Evolutionary conservation across 2,797 vertebrate species (phyloP), one percentile per base, ranked within the genome.

Genomic region (Enteromius trimaculatus): DNA sequence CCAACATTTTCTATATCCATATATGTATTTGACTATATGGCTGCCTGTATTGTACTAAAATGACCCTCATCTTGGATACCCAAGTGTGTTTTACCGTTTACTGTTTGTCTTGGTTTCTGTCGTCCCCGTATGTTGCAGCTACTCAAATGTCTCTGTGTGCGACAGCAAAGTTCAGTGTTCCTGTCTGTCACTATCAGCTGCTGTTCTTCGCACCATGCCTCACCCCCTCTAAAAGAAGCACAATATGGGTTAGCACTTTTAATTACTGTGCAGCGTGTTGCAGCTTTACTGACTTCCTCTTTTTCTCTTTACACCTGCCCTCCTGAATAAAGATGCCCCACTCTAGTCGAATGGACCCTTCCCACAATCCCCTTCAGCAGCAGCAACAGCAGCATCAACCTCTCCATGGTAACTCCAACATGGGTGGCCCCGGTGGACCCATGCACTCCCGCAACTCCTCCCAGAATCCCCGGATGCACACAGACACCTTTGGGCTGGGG

Each of bases 361-460:
- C 94, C 65, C 97, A 97, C 55, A 94, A 90, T 51, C 37, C 95
- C 5, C 93, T 96, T 55, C 95, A 95, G 51, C 93, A 94, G 85
- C 87, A 80, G 1, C 88, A 85, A 26, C 89, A 86, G 65, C 87
- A 85, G 44, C 88, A 88, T 79, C 91, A 92, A 0, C 94, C 94
- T 21, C 90, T 96, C 53, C 96, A 96, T 47, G 86, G 89, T 6
- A 92, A 84, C 68, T 87, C 93, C 65, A 91, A 90, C 86, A 92
- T 95, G 0, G 90, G 93, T 17, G 95, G 93, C n/a, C 92, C 95
- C 3, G 90, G 93, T 0, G 94, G 93, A n/a, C 94, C 95, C 13
- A 92, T 97, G 88, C 94, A 96, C n/a, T 95, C 95, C 77, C 92
- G 96, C 62, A 94, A 90, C 91, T 74, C 91, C 49, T 81, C 95